phyloP scores from a whole-genome alignment of 2,797 vertebrate species.

The Clarias platycephalus region DNA sequence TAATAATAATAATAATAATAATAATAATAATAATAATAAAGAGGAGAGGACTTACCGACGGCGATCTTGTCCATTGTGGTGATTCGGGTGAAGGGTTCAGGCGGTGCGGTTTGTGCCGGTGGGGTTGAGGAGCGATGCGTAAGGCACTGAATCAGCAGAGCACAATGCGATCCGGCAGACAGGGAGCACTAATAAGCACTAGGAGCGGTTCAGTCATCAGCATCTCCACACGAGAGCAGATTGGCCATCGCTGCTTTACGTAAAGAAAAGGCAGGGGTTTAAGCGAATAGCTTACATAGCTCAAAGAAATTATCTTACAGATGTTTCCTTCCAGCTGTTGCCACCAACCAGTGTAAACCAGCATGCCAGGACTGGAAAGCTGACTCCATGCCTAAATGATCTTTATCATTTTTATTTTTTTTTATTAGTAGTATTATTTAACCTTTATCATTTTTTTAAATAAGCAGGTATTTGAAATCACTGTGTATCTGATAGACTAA shows the following conservation, averaged over 20 bases:
- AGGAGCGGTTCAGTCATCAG: conserved; percentile 60
- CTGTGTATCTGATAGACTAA: background rate
- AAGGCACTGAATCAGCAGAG: conserved; percentile 82
- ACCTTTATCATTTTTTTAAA: background rate
- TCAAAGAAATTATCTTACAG: conserved; percentile 11
- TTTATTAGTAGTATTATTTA: background rate
- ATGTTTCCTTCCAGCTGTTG: conserved; percentile 26
- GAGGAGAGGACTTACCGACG: conserved; percentile 68
- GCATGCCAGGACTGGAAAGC: background rate
- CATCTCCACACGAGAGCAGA: conserved; percentile 65
- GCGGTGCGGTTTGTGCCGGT: conserved; percentile 64
- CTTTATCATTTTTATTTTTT: background rate
- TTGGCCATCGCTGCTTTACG: conserved; percentile 57
- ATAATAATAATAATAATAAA: no score
- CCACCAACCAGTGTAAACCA: conserved; percentile 3
- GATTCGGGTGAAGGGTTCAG: conserved; percentile 57
- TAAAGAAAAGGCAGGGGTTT: conserved; percentile 32
- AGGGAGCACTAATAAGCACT: conserved; percentile 57
- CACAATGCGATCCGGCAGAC: conserved; percentile 64
- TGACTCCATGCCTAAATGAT: background rate
- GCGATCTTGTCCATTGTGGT: conserved; percentile 78
- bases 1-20: no score
- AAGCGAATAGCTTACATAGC: conserved; percentile 19
- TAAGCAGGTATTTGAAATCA: background rate
- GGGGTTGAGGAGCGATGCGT: conserved; percentile 68